Percentiles rank a stretch among this genome's conserved stretches.
These are phyloP conservation scores for Neotoma lepida DNA, from an alignment of 2,113 vertebrate species.

Conservation along the genomic window DNA sequence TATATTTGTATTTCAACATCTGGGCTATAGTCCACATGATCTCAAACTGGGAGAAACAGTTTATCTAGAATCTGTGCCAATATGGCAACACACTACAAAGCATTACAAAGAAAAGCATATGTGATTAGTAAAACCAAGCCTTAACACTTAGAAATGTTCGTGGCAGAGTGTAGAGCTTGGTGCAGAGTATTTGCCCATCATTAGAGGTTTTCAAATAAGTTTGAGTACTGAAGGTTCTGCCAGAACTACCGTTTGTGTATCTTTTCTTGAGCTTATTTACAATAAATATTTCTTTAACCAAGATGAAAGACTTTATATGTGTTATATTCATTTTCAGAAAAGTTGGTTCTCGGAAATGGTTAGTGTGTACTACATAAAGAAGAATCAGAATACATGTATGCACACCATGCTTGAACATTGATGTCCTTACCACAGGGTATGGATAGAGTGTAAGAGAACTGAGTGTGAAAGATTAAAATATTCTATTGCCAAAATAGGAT, in stretches of 20 bases:
- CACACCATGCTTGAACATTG: not conserved
- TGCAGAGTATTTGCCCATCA: not conserved
- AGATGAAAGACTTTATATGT: not conserved
- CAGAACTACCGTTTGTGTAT: not conserved
- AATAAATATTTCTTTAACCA: conserved; percentile 13
- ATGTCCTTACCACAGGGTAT: not conserved
- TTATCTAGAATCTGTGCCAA: not conserved
- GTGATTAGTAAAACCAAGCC: not conserved
- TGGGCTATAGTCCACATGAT: conserved; percentile 43
- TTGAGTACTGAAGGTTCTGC: not conserved
- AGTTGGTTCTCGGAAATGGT: conserved; percentile 14
- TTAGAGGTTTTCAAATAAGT: not conserved
- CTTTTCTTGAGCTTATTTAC: conserved; percentile 31
- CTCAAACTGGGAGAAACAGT: conserved; percentile 32
- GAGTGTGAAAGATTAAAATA: not conserved
- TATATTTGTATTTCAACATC: conserved; percentile 64
- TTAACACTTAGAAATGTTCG: not conserved
- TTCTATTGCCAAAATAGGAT: not conserved
- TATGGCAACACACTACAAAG: not conserved
- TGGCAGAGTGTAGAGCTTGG: not conserved
- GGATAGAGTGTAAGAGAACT: not conserved
- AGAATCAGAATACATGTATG: not conserved
- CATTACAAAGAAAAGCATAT: conserved; percentile 22
- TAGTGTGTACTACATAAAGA: not conserved
- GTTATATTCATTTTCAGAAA: conserved; percentile 31